Percentiles rank a stretch among this genome's conserved stretches.
phyloP scores from a whole-genome alignment of 2,888 invertebrate genomes.

The Diploptera punctata region DNA sequence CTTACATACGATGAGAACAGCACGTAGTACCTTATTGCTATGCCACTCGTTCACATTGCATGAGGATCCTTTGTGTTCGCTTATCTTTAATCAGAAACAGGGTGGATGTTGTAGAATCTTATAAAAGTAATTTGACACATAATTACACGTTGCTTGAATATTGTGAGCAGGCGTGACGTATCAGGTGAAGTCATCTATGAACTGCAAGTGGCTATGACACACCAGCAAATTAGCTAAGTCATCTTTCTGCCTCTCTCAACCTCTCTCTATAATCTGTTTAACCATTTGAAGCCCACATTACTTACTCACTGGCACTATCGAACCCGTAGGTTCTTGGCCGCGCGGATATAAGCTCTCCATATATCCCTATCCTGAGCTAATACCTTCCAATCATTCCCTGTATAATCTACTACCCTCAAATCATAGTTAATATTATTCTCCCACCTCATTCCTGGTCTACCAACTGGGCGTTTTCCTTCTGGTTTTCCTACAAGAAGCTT shows the following conservation, averaged over 20 bases:
- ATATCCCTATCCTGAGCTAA: no score
- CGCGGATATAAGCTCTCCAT: no score
- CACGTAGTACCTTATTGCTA: constrained; percentile 8
- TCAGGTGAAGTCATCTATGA: constrained; percentile 5
- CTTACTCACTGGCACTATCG: no score
- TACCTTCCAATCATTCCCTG: no score
- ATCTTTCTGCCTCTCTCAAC: background rate
- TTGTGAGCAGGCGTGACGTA: background rate
- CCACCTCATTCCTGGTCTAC: no score
- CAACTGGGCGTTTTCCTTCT: no score
- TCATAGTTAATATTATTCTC: no score
- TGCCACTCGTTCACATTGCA: background rate
- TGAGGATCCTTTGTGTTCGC: constrained; percentile 6
- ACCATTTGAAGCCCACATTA: no score
- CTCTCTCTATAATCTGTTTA: no score
- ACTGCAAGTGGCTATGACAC: background rate
- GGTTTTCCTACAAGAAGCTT: no score
- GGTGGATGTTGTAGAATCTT: background rate
- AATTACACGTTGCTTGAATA: background rate
- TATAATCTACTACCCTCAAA: no score
- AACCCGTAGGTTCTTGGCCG: no score
- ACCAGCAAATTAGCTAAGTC: background rate
- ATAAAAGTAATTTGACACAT: constrained; percentile 6
- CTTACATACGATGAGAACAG: background rate
- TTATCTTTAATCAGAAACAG: background rate